A percentile compares a stretch with the other conserved stretches of the same genome.
These are phyloP conservation scores for Charadrius vociferus DNA, from an alignment of 2,113 vertebrate species.

Conservation along the genomic window DNA sequence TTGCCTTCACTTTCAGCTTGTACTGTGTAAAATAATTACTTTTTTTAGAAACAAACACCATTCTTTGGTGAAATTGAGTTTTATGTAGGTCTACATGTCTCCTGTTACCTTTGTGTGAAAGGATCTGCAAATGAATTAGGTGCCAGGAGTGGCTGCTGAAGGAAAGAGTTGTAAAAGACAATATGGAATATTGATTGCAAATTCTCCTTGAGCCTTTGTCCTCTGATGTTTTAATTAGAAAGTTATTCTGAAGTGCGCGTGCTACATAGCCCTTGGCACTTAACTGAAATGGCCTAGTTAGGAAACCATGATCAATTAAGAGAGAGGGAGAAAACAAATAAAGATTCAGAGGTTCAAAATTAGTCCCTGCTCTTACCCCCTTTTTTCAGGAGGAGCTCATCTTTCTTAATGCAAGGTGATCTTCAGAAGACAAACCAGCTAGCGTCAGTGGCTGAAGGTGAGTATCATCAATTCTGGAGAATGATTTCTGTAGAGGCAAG, in stretches of 20 bases:
- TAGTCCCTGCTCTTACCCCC: not conserved
- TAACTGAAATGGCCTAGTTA: not conserved
- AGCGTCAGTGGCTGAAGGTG: not conserved
- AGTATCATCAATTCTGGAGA: not conserved
- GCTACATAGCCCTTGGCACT: not conserved
- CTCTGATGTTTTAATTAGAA: not conserved
- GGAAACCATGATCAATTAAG: slow-evolving; percentile 5
- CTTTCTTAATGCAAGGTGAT: not conserved
- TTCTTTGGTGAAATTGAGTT: not conserved
- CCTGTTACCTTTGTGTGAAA: not conserved
- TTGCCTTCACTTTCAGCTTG: not conserved
- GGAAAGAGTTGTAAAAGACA: not conserved
- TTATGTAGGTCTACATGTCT: not conserved
- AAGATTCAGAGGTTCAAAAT: not conserved
- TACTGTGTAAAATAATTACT: not conserved
- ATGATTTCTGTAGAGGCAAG: not conserved
- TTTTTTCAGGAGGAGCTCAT: not conserved
- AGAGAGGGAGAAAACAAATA: not conserved
- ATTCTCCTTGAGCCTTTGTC: slow-evolving; percentile 24
- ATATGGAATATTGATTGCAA: slow-evolving; percentile 5
- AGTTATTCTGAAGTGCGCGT: not conserved
- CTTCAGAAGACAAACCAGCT: not conserved
- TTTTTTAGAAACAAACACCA: not conserved
- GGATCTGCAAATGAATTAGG: not conserved
- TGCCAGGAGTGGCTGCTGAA: not conserved